Evolutionary conservation across 2,797 vertebrate genomes (phyloP).

Genomic region (Sebastes oblongus): DNA sequence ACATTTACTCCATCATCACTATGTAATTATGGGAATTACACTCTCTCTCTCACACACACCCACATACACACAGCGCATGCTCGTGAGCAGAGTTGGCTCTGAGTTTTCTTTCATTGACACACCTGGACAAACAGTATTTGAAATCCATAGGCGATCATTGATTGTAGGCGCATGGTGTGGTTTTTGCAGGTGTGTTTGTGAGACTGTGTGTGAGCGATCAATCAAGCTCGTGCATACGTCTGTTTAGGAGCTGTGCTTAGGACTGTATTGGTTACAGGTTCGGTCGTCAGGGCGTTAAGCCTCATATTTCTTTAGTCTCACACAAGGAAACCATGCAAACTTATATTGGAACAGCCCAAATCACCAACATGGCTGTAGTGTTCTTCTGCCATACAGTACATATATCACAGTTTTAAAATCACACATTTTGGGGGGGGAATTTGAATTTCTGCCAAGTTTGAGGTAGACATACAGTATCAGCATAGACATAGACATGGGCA

Average conservation of each 20-base stretch:
- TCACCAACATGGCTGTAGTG: not conserved
- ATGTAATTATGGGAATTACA: slow-evolving; percentile 58
- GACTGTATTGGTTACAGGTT: not conserved
- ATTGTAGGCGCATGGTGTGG: slow-evolving; percentile 3
- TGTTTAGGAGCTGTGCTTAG: not conserved
- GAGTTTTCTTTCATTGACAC: slow-evolving; percentile 51
- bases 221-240: not conserved
- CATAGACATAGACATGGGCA: too few species aligned
- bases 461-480: too few species aligned
- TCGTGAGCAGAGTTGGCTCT: not conserved
- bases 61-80: not conserved
- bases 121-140: slow-evolving; percentile 70
- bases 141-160: slow-evolving; percentile 16
- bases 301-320: not conserved
- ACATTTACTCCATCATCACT: slow-evolving; percentile 70
- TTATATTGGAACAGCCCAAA: not conserved
- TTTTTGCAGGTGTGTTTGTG: slow-evolving; percentile 22
- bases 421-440: not conserved
- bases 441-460: too few species aligned
- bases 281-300: not conserved
- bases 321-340: not conserved
- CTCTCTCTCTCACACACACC: not conserved
- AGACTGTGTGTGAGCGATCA: slow-evolving; percentile 6
- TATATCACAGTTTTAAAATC: not conserved
- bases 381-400: not conserved